phyloP scores from a whole-genome alignment of 2,888 invertebrate species.

The Microctonus brassicae region DNA sequence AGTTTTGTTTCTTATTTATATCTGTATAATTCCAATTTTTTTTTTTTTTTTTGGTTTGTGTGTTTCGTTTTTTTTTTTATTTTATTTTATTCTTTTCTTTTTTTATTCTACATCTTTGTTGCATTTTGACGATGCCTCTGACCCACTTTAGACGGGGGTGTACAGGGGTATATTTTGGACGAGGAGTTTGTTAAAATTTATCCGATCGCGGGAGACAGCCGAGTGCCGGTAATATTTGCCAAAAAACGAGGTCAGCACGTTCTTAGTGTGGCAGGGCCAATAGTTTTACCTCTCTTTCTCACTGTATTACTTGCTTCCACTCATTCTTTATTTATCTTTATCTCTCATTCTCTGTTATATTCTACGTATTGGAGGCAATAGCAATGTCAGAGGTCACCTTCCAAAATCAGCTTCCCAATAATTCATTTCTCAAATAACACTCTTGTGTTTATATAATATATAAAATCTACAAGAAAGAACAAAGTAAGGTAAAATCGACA shows the following conservation, averaged over 20 bases:
- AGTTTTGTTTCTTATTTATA: neutral
- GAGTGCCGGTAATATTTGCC: conserved; percentile 48
- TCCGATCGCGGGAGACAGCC: conserved; percentile 22
- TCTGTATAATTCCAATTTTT: neutral
- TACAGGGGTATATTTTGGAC: neutral
- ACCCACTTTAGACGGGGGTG: conserved; percentile 19
- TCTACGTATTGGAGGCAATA: neutral
- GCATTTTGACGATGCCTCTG: conserved; percentile 18
- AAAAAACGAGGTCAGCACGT: conserved; percentile 55
- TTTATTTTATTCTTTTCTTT: neutral
- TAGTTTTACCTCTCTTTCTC: conserved; percentile 17
- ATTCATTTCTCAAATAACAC: conserved; percentile 36
- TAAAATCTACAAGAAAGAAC: no score
- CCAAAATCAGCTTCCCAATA: conserved; percentile 39
- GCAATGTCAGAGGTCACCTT: neutral
- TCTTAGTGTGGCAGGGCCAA: conserved; percentile 45
- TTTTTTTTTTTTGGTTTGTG: neutral
- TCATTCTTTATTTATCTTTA: neutral
- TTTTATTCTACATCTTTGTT: neutral
- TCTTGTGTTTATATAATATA: conserved; percentile 11
- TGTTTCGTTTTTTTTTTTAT: neutral
- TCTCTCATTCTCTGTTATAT: neutral
- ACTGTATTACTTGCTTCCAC: no score
- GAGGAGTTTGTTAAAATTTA: conserved; percentile 47
- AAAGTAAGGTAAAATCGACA: no score